These are phyloP conservation scores for Escarpia spicata DNA, from an alignment of 2,888 invertebrate species.

Conservation along the genomic window DNA sequence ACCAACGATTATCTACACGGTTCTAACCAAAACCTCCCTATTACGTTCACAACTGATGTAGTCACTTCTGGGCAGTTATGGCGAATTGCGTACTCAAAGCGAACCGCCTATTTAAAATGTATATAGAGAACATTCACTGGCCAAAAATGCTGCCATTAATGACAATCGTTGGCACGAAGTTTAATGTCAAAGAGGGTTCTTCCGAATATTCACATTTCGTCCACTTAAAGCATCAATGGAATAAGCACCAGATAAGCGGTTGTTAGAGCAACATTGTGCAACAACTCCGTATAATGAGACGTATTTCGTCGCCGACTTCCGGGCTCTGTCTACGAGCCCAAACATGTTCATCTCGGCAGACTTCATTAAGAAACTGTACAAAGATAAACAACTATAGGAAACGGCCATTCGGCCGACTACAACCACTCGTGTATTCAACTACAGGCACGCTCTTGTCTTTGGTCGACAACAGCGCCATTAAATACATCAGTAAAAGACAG, in stretches of 20 bases:
- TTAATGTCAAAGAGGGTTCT: background rate
- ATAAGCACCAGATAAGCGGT: background rate
- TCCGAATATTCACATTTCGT: background rate
- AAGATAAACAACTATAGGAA: background rate
- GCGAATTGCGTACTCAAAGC: no score
- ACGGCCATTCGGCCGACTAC: background rate
- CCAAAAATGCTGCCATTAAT: background rate
- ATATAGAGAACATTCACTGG: background rate
- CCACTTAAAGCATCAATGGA: background rate
- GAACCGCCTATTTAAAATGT: background rate
- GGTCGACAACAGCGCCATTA: constrained; percentile 16
- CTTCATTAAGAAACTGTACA: constrained; percentile 3
- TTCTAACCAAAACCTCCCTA: background rate
- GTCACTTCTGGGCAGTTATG: background rate
- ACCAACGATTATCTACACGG: background rate
- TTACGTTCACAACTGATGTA: background rate
- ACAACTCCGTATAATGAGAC: background rate
- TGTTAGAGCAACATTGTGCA: background rate
- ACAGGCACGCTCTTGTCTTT: background rate
- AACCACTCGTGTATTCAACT: background rate
- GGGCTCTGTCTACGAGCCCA: background rate
- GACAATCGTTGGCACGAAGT: background rate
- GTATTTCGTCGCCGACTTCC: background rate
- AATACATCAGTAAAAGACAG: constrained; percentile 9
- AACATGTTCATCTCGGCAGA: background rate